These are phyloP conservation scores for Megaceryle maxima DNA, from an alignment of 2,113 vertebrate genomes.

Conservation along the genomic window DNA sequence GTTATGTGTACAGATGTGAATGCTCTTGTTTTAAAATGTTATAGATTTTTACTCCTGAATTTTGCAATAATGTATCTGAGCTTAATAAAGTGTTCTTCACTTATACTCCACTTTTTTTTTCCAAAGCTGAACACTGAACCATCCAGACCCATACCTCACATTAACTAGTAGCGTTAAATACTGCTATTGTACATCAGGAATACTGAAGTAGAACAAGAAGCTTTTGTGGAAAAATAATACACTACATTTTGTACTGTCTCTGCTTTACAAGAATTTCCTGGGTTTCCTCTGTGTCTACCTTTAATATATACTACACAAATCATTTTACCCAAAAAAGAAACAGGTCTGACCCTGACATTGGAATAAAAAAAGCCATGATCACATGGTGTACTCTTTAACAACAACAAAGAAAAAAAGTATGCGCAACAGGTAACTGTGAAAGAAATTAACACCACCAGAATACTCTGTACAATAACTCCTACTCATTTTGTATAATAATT, in stretches of 20 bases:
- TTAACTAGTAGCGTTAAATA: neutral
- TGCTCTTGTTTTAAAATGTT: neutral
- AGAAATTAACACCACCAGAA: neutral
- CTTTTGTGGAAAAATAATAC: neutral
- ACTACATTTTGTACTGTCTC: neutral
- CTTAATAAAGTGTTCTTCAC: neutral
- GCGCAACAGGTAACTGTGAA: accelerated
- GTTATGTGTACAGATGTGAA: neutral
- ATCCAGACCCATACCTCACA: neutral
- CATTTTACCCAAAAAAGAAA: neutral
- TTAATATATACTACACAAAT: neutral
- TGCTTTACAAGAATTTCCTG: neutral
- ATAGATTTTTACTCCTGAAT: neutral
- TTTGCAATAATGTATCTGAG: neutral
- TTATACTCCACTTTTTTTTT: neutral
- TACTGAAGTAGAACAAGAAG: neutral
- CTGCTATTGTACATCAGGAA: neutral
- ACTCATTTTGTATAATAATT: neutral
- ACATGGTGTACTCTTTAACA: neutral
- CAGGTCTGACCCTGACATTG: neutral
- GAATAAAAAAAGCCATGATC: neutral
- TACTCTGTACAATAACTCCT: neutral
- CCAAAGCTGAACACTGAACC: neutral
- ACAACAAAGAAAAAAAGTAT: neutral
- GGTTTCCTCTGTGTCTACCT: neutral